Percentiles rank a stretch among this genome's conserved stretches.
Conservation (phyloP, 2,797 vertebrate species). For the Chromis chromis region DNA sequence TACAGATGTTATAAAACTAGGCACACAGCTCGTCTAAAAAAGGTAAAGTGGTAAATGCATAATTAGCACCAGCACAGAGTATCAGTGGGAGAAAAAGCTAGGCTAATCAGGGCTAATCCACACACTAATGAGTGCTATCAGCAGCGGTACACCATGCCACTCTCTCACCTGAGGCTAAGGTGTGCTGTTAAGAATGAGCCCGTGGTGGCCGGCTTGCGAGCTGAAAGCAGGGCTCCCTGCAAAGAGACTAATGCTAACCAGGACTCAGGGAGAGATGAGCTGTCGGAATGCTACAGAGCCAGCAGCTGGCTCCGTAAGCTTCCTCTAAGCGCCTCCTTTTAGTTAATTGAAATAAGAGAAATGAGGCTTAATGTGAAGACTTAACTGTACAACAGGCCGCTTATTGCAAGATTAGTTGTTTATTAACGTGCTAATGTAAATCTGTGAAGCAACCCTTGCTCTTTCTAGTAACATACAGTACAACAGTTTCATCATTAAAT, state of each 20-base stretch:
- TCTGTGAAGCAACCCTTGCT: constrained; percentile 20
- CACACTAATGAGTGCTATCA: constrained; percentile 75
- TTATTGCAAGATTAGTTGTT: constrained; percentile 75
- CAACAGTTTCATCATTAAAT: constrained; percentile 42
- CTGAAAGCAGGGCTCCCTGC: constrained; percentile 62
- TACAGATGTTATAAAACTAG: constrained; percentile 26
- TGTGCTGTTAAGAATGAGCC: constrained; percentile 63
- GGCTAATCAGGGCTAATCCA: constrained; percentile 78
- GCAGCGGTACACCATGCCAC: constrained; percentile 47
- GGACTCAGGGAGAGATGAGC: constrained; percentile 70
- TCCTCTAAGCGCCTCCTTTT: constrained; percentile 64
- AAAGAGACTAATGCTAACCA: constrained; percentile 71
- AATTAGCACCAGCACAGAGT: constrained; percentile 62
- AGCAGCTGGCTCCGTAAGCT: constrained; percentile 72
- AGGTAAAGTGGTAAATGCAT: constrained; percentile 57
- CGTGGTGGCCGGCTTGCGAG: constrained; percentile 48
- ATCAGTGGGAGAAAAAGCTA: constrained; percentile 64
- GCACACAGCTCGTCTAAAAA: constrained; percentile 41
- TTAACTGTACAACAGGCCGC: constrained; percentile 66
- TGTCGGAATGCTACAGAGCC: constrained; percentile 66
- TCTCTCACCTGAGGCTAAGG: constrained; percentile 70
- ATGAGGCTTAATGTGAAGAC: constrained; percentile 71
- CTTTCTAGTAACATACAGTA: constrained; percentile 12
- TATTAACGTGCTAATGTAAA: constrained; percentile 64
- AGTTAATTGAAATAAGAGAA: constrained; percentile 78